phyloP scores from a whole-genome alignment of 2,113 vertebrate genomes.

The Onychostruthus taczanowskii region DNA sequence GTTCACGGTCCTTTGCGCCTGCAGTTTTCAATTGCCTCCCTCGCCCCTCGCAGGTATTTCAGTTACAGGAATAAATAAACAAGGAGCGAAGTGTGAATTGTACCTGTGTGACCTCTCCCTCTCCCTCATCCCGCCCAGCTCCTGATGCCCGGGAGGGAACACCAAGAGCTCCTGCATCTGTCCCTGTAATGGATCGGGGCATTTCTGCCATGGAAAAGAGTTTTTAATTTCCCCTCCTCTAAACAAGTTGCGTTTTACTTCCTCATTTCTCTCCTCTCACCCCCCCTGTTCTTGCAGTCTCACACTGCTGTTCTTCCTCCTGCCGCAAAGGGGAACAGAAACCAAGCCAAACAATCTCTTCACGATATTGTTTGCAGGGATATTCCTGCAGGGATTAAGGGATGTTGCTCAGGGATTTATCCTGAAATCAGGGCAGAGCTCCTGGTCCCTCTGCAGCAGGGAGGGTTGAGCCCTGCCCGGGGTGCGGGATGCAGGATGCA shows the following conservation, averaged over 20 bases:
- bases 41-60: background rate
- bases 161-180: background rate
- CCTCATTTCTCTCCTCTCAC: background rate
- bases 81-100: background rate
- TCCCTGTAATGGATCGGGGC: accelerated
- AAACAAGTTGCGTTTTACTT: background rate
- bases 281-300: accelerated
- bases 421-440: background rate
- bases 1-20: background rate
- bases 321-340: background rate
- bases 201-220: background rate
- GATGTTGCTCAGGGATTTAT: background rate
- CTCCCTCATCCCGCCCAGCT: background rate
- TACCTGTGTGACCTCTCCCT: accelerated
- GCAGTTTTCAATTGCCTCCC: background rate
- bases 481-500: background rate
- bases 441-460: accelerated
- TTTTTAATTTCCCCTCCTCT: background rate
- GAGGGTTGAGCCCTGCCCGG: background rate
- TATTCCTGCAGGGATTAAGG: background rate
- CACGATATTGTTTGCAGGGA: accelerated
- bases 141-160: background rate
- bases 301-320: background rate
- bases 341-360: background rate
- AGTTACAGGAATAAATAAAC: background rate